Evolutionary conservation across 2,113 vertebrate genomes (phyloP).

Genomic region (Notarius quadriscutis): DNA sequence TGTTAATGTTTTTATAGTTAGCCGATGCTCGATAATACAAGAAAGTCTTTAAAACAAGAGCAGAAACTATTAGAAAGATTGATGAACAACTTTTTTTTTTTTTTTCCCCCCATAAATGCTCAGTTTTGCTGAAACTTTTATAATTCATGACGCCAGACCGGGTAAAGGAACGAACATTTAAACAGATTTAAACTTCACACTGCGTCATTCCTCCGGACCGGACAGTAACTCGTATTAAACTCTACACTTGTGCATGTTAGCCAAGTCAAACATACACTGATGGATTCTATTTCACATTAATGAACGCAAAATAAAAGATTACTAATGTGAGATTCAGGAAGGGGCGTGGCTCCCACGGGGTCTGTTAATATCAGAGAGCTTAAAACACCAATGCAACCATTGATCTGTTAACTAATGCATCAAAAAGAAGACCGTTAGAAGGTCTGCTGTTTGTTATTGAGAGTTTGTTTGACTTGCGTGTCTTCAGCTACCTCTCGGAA

Average conservation of each 20-base stretch:
- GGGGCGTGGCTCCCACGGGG: background rate
- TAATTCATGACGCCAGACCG: too few relatives aligned
- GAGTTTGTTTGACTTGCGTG: background rate
- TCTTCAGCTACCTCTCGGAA: conserved; percentile 88
- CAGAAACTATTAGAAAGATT: too few relatives aligned
- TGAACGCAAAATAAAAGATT: background rate
- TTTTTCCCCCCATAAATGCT: too few relatives aligned
- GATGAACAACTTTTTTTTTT: too few relatives aligned
- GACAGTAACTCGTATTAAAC: background rate
- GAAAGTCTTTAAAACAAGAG: too few relatives aligned
- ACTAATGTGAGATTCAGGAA: background rate
- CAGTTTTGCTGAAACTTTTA: too few relatives aligned
- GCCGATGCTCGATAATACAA: too few relatives aligned
- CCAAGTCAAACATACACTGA: background rate
- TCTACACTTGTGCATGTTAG: background rate
- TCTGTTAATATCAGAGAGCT: background rate
- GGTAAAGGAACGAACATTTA: too few relatives aligned
- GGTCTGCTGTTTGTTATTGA: background rate
- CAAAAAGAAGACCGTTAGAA: background rate
- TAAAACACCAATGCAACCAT: background rate
- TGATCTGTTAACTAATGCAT: background rate
- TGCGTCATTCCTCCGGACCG: too few relatives aligned
- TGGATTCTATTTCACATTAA: background rate
- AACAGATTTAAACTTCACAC: too few relatives aligned
- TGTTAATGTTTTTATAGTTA: too few relatives aligned